Conservation (phyloP, 2,113 vertebrate genomes). For the Hystrix brachyura region DNA sequence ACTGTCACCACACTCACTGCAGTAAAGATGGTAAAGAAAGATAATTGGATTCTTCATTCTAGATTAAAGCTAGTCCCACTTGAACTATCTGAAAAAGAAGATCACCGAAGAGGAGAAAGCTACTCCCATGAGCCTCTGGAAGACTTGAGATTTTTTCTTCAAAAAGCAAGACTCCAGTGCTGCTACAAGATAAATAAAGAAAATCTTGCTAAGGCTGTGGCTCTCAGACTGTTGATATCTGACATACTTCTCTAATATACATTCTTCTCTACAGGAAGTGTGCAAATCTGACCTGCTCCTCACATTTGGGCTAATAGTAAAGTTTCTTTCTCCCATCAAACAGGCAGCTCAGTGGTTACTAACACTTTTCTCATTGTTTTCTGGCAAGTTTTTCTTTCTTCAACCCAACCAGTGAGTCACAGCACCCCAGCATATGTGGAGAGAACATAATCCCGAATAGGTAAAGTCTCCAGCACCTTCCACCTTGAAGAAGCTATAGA, state of each 20-base stretch:
- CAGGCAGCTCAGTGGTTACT: neutral
- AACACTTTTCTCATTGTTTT: neutral
- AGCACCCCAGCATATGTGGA: neutral
- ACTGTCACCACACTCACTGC: neutral
- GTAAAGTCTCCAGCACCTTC: neutral
- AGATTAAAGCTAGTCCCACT: neutral
- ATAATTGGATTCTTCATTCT: neutral
- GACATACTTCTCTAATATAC: neutral
- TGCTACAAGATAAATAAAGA: neutral
- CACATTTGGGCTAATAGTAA: neutral
- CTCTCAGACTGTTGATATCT: neutral
- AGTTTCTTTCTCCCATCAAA: neutral
- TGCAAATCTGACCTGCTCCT: neutral
- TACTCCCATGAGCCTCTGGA: neutral
- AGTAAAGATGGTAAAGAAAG: neutral
- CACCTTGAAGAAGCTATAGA: neutral
- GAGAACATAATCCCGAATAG: neutral
- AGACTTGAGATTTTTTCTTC: neutral
- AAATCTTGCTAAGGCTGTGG: neutral
- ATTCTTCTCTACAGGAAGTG: neutral
- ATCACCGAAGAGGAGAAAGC: neutral
- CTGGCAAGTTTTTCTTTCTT: neutral
- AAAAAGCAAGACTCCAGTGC: neutral
- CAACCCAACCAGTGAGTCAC: neutral
- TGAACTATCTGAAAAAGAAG: neutral